Conservation (phyloP, 2,888 invertebrate species). For the Oxyteleia sp. region DNA sequence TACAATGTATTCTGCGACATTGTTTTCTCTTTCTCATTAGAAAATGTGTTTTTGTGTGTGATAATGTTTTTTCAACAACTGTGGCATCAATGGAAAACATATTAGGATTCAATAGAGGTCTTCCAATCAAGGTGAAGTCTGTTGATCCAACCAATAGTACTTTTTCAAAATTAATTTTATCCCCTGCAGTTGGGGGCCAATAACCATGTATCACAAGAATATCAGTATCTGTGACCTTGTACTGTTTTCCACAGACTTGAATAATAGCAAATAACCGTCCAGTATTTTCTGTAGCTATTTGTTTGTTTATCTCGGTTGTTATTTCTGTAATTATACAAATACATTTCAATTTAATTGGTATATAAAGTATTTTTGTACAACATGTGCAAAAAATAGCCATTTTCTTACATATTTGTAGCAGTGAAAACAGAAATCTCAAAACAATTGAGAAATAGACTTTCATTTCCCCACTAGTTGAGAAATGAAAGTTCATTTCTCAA, state of each 20-base stretch:
- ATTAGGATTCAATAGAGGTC: constrained; percentile 92
- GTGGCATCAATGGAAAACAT: constrained; percentile 93
- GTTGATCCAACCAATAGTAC: constrained; percentile 93
- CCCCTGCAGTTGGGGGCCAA: constrained; percentile 94
- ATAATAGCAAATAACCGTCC: constrained; percentile 94
- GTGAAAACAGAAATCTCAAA: too few species aligned
- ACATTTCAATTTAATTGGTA: too few species aligned
- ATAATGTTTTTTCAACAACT: constrained; percentile 94
- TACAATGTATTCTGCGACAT: constrained; percentile 92
- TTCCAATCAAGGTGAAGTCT: constrained; percentile 94
- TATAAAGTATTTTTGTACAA: too few species aligned
- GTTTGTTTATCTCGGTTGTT: constrained; percentile 90
- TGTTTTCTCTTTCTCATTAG: constrained; percentile 93
- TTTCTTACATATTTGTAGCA: too few species aligned
- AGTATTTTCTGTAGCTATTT: constrained; percentile 88
- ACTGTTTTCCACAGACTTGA: constrained; percentile 94
- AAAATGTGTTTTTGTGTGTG: constrained; percentile 93
- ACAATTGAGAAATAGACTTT: too few species aligned
- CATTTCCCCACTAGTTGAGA: too few species aligned
- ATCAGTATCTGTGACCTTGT: constrained; percentile 95
- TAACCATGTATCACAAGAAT: constrained; percentile 93
- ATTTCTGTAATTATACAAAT: constrained; percentile 86
- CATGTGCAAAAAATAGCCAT: too few species aligned
- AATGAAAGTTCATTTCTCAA: too few species aligned
- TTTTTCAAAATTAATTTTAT: constrained; percentile 94